Percentiles rank a stretch among this genome's conserved stretches.
Conservation (phyloP, 2,888 invertebrate genomes). For the Dicroscelio sp. region DNA sequence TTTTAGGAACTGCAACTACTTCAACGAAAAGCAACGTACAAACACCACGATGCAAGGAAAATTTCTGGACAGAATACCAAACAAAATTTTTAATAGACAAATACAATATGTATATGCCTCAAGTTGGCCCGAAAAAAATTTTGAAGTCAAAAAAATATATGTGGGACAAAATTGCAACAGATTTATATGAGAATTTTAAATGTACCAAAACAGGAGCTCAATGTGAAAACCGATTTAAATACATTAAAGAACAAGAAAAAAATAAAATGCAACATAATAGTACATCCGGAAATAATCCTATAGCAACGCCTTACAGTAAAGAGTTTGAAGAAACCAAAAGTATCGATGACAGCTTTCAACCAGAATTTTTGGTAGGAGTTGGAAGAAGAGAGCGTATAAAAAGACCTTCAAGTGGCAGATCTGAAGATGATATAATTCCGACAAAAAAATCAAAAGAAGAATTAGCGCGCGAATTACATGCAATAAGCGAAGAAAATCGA, state of each 20-base stretch:
- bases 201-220: too few relatives aligned
- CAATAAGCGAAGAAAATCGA: neutral
- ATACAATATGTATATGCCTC: too few relatives aligned
- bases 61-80: too few relatives aligned
- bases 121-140: too few relatives aligned
- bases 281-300: neutral
- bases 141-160: too few relatives aligned
- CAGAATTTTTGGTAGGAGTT: neutral
- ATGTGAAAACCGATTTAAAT: too few relatives aligned
- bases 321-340: neutral
- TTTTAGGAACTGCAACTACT: too few relatives aligned
- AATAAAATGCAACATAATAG: slow-evolving; percentile 1
- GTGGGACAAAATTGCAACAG: too few relatives aligned
- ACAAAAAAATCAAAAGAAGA: slow-evolving; percentile 8
- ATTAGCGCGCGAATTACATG: neutral
- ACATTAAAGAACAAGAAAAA: neutral
- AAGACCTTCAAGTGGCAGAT: neutral
- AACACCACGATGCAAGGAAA: too few relatives aligned
- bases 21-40: too few relatives aligned
- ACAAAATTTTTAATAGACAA: too few relatives aligned
- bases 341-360: neutral
- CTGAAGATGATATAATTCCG: neutral
- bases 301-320: neutral
- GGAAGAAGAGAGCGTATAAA: neutral
- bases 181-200: too few relatives aligned